Evolutionary conservation across 2,797 vertebrate genomes (phyloP), one percentile per base, ranked within the genome.

Genomic region (Gymnothorax reevesii): DNA sequence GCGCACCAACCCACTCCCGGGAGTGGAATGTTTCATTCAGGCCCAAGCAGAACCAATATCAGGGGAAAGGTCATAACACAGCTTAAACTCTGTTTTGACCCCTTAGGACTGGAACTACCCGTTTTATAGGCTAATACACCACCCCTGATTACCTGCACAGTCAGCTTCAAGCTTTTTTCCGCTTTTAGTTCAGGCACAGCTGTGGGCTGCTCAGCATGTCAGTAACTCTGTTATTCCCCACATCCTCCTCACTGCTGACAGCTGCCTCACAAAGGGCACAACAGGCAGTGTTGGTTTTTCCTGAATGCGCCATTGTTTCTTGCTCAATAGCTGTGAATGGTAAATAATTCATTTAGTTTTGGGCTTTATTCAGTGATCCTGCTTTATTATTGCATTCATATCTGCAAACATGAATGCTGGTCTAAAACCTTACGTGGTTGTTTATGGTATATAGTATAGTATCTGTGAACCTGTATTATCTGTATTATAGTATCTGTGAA

Each of bases 71-170:
- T n/a, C n/a, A n/a, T n/a, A n/a, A n/a, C 33, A 42, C 33, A 42
- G 33, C 33, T 42, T 42, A 42, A 42, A 42, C 33, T 42, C 33
- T 42, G 33, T 42, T 1, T 42, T 42, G 33, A 42, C 33, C 33
- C 2, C 33, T 42, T 2, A 42, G 33, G 2, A 42, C 33, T 42
- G 33, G 33, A 42, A 42, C 1, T 42, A 42, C 33, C 33, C 33
- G 33, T 42, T 42, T 1, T 42, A 42, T 42, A n/a, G n/a, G n/a
- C n/a, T n/a, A 42, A 42, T 42, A 42, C 33, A 42, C 33, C 2
- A 42, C 33, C 33, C 33, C 33, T 42, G 33, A 93, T 93, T 94
- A 91, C 90, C 85, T 87, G 89, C 91, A 91, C 91, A 93, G 87
- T 87, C 86, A 6, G 77, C 52, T 55, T 80, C 77, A n/a, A 80